These are phyloP conservation scores for Sebastes itinus DNA, from an alignment of 2,797 vertebrate species.

Conservation along the genomic window DNA sequence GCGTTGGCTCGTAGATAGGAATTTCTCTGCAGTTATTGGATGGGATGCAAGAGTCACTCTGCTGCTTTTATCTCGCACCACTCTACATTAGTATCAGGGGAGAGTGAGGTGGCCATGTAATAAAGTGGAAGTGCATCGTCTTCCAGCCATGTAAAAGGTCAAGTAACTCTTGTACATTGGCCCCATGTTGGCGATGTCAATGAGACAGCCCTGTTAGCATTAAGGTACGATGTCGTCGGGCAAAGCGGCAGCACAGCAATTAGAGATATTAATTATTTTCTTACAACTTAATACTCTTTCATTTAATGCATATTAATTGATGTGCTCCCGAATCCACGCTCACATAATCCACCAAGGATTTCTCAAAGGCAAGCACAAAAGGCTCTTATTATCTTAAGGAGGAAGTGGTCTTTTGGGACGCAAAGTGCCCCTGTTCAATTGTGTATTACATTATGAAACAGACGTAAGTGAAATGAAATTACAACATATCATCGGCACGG, in stretches of 20 bases:
- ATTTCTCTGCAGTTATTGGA: slow-evolving; percentile 18
- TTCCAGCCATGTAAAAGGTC: slow-evolving; percentile 61
- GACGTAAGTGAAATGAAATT: slow-evolving; percentile 81
- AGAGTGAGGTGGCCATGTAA: slow-evolving; percentile 38
- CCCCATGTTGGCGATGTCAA: slow-evolving; percentile 24
- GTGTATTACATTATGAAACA: slow-evolving; percentile 76
- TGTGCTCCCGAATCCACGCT: slow-evolving; percentile 67
- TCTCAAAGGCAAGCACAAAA: slow-evolving; percentile 83
- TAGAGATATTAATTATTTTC: slow-evolving; percentile 78
- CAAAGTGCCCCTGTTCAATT: slow-evolving; percentile 66
- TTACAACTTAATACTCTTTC: slow-evolving; percentile 79
- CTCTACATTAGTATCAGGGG: slow-evolving; percentile 43
- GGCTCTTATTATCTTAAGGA: slow-evolving; percentile 78
- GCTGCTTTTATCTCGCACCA: slow-evolving; percentile 32
- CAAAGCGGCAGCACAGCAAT: slow-evolving; percentile 57
- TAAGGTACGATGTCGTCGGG: slow-evolving; percentile 35
- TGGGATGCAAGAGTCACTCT: slow-evolving; percentile 36
- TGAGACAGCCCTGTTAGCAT: slow-evolving; percentile 30
- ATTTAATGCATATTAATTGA: slow-evolving; percentile 83
- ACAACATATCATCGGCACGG: slow-evolving; percentile 72
- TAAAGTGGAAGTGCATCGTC: slow-evolving; percentile 51
- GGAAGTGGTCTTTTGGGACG: slow-evolving; percentile 78
- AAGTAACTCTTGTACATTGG: slow-evolving; percentile 25
- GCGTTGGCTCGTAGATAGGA: slow-evolving; percentile 24
- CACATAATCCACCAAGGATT: slow-evolving; percentile 79